A percentile compares a stretch with the other conserved stretches of the same genome.
These are phyloP conservation scores for Hiodon alosoides DNA, from an alignment of 2,113 vertebrate species.

Conservation along the genomic window DNA sequence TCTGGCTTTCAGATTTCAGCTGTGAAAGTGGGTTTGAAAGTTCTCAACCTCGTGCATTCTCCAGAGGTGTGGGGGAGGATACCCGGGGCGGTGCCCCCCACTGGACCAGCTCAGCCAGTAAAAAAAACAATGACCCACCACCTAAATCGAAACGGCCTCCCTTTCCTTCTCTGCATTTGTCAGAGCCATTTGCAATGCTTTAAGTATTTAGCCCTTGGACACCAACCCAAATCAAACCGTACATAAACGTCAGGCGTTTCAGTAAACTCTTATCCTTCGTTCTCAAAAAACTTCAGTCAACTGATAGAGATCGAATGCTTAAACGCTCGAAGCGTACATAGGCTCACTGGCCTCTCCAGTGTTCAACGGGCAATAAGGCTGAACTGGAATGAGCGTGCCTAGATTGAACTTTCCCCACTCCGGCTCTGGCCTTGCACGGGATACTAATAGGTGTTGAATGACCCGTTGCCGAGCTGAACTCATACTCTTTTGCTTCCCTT, in stretches of 20 bases:
- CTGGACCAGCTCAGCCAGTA: not conserved
- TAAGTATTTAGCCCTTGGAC: not conserved
- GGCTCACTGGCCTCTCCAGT: not conserved
- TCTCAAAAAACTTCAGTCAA: not conserved
- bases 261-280: not conserved
- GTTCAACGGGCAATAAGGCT: not conserved
- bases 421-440: conserved; percentile 31
- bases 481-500: conserved; percentile 54
- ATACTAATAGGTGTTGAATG: conserved; percentile 48
- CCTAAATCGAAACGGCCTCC: conserved; percentile 3
- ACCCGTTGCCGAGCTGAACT: conserved; percentile 59
- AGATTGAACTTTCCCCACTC: conserved; percentile 26
- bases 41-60: conserved; percentile 22
- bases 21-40: conserved; percentile 23
- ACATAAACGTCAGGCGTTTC: not conserved
- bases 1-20: conserved; percentile 34
- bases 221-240: not conserved
- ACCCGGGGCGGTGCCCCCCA: conserved; percentile 10
- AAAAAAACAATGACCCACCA: not conserved
- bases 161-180: conserved; percentile 10
- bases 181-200: conserved; percentile 3
- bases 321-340: not conserved
- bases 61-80: not conserved
- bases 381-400: conserved; percentile 4
- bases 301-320: not conserved